Evolutionary conservation across 92 coral and sea anemone genomes (phyloP), one percentile per base, ranked within the genome.

Genomic region (Actinernus sp.): DNA sequence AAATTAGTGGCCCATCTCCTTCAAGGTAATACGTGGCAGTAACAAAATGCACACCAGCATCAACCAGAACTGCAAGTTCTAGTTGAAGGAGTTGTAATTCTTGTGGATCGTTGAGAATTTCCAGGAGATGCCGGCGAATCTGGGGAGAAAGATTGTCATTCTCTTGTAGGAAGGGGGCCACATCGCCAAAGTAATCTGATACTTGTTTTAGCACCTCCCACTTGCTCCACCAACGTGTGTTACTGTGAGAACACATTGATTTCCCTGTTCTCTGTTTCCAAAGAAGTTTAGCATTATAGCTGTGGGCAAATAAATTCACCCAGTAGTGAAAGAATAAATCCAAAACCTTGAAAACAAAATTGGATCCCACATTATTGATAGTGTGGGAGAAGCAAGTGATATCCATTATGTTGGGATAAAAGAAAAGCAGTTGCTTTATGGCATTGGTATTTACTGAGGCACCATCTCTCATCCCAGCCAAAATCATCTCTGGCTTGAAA

Each of bases 121-220:
- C 88, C 81, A 81, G 70, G 32, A 87, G 76, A 56, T 75, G 76
- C 49, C 74, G 57, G 44, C 88, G 88, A 38, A 18, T 29, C 72
- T 81, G 87, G 49, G 93, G 93, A 39, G 84, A 81, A 0, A 87
- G 2, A 52, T 84, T 76, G 39, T 63, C 73, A 16, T 84, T 60
- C 44, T 78, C 77, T 46, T 81, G 65, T 20, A 66, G 81, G 47
- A 75, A 75, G 22, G 84, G 79, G 52, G 71, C 86, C 64, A 79
- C 81, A 79, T 70, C 80, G 63, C 73, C 86, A 79, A 71, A 79
- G 79, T 58, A 78, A 69, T 69, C 52, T 45, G 52, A 45, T 8
- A 45, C 52, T 45, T 45, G 52, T 17, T 45, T 45, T 17, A 45
- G 52, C 52, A 45, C 52, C 21, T 45, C 21, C 52, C 52, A 45